These are phyloP conservation scores for Stegodyphus dumicola DNA, from an alignment of 1,140 invertebrate genomes.

Conservation along the genomic window DNA sequence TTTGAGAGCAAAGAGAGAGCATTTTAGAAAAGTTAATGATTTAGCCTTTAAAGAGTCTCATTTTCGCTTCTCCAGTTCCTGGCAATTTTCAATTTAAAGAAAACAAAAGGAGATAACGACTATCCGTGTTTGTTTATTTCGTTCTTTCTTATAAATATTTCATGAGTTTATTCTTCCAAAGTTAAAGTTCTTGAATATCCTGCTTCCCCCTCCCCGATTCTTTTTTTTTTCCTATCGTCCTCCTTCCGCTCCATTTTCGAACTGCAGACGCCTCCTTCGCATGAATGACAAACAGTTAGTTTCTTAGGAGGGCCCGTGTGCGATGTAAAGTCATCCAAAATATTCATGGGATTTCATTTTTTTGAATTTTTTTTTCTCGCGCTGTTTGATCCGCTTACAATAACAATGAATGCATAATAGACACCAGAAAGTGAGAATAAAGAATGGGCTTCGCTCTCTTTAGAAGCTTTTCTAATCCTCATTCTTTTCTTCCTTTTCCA, in stretches of 20 bases:
- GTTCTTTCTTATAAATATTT: no score
- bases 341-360: slow-evolving; percentile 48
- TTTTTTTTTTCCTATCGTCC: not conserved
- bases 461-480: not conserved
- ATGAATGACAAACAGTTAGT: slow-evolving; percentile 48
- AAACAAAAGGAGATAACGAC: no score
- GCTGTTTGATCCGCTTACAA: slow-evolving; percentile 47
- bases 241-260: not conserved
- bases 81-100: no score
- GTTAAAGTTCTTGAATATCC: slow-evolving; percentile 16
- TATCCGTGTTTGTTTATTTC: no score
- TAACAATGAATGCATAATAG: slow-evolving; percentile 52
- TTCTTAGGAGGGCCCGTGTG: not conserved
- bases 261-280: not conserved
- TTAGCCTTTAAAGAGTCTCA: no score
- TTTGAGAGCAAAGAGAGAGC: no score
- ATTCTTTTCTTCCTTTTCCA: not conserved
- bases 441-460: not conserved
- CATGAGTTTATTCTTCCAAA: no score
- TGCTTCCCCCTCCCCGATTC: not conserved
- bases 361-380: not conserved
- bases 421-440: slow-evolving; percentile 6
- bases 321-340: slow-evolving; percentile 34
- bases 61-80: no score
- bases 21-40: no score